phyloP scores from a whole-genome alignment of 2,113 vertebrate genomes.

The Dissostichus mawsoni region DNA sequence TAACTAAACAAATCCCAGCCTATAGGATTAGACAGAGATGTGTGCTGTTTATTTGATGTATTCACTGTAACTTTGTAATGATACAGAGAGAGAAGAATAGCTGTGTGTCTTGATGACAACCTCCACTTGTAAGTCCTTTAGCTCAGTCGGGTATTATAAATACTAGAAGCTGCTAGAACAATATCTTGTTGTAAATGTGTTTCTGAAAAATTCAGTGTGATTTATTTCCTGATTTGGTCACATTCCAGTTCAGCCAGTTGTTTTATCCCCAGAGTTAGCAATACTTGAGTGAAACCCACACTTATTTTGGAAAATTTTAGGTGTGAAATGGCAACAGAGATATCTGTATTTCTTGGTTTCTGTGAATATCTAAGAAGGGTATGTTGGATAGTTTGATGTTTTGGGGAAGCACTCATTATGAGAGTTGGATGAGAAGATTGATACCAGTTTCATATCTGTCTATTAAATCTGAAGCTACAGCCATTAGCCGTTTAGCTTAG shows the following conservation, averaged over 20 bases:
- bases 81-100: constrained; percentile 57
- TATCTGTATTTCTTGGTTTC: constrained; percentile 62
- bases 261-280: background rate
- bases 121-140: constrained; percentile 15
- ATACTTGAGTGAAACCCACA: constrained; percentile 12
- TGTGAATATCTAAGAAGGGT: constrained; percentile 66
- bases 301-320: constrained; percentile 41
- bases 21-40: constrained; percentile 90
- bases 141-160: constrained; percentile 32
- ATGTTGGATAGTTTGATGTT: background rate
- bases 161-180: constrained; percentile 44
- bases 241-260: background rate
- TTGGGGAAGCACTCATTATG: background rate
- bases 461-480: background rate
- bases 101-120: constrained; percentile 20
- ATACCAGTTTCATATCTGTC: background rate
- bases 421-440: background rate
- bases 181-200: constrained; percentile 32
- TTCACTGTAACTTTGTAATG: constrained; percentile 84
- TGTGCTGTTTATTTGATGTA: constrained; percentile 87
- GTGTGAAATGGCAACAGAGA: constrained; percentile 67
- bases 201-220: constrained; percentile 17
- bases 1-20: constrained; percentile 92
- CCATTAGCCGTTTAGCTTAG: constrained; percentile 5
- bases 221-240: constrained; percentile 5